Base-by-base conservation (phyloP, 2,797 vertebrate species). In the Betta splendens region DNA sequence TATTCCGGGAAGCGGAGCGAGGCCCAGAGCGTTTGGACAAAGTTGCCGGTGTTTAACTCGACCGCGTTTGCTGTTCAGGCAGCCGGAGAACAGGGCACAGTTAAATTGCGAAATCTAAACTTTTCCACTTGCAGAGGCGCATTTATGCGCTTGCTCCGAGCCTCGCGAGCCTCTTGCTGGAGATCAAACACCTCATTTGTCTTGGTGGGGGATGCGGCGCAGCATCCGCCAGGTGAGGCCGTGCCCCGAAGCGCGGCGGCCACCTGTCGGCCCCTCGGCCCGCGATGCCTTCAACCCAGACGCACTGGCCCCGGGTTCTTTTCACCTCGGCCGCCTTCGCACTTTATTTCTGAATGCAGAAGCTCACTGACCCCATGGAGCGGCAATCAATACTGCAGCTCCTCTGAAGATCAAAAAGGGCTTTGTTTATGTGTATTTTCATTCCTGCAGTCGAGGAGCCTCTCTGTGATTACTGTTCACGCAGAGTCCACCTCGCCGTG, bases 181-280 rank as follows among this genome's bases (percentile, higher is more conserved):
- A 88, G 83, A 82, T 87, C 83, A 85, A 89, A 89, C 68, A 52
- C 68, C 84, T 77, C 33, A 86, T 86, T 89, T 80, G 71, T 85
- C 80, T 85, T 79, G 64, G 75, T 69, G 55, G 83, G 84, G 77
- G 72, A 68, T 52, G 35, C 32, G 61, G 57, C 13, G 3, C 69
- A 50, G 61, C 59, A 61, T 59, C 38, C 56, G 72, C 53, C 36
- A 64, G 71, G 70, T 68, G 69, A 73, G 72, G 68, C 75, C 75
- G 57, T 85, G 81, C 79, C 84, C 86, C 1, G 70, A 76, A 83
- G 81, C 84, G 54, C 45, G 66, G 60, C 65, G 80, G 53, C 79
- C 80, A 87, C 87, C 87, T 88, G 87, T 88, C 85, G 89, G 60
- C 16, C 10, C 50, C 18, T 66, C 70, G 45, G 63, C 50, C 56